Conservation (phyloP, 1,140 invertebrate genomes). For the Gonioctena quinquepunctata region DNA sequence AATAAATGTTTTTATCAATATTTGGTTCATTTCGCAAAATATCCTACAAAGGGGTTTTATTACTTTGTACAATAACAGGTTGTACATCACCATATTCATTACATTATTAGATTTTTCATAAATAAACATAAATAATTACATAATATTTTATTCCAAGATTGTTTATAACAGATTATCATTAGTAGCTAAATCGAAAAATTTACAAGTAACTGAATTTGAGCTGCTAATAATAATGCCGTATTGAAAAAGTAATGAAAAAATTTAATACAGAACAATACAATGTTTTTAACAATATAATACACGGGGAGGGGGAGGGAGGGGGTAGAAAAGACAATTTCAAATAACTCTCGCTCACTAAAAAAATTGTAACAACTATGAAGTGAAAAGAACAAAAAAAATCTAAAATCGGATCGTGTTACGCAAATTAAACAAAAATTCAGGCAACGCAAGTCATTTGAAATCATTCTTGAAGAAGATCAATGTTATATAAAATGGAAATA, state of each 20-base stretch:
- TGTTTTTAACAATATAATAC: constrained; percentile 33
- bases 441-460: constrained; percentile 19
- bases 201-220: constrained; percentile 8
- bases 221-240: constrained; percentile 25
- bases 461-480: background rate
- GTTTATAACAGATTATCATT: constrained; percentile 24
- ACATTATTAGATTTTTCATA: constrained; percentile 22
- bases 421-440: background rate
- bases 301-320: constrained; percentile 3
- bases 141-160: constrained; percentile 16
- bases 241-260: background rate
- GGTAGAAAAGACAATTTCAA: constrained; percentile 23
- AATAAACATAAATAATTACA: constrained; percentile 30
- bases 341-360: constrained; percentile 26
- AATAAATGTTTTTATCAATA: constrained; percentile 17
- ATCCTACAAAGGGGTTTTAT: constrained; percentile 20
- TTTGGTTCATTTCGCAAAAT: constrained; percentile 20
- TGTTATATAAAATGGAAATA: constrained; percentile 9
- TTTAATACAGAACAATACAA: constrained; percentile 13
- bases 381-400: constrained; percentile 15
- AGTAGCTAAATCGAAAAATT: constrained; percentile 7
- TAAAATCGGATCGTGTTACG: background rate
- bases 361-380: constrained; percentile 17
- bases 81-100: constrained; percentile 23
- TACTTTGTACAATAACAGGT: constrained; percentile 24